Conservation (phyloP, 2,113 vertebrate species). For the Engraulis encrasicolus region DNA sequence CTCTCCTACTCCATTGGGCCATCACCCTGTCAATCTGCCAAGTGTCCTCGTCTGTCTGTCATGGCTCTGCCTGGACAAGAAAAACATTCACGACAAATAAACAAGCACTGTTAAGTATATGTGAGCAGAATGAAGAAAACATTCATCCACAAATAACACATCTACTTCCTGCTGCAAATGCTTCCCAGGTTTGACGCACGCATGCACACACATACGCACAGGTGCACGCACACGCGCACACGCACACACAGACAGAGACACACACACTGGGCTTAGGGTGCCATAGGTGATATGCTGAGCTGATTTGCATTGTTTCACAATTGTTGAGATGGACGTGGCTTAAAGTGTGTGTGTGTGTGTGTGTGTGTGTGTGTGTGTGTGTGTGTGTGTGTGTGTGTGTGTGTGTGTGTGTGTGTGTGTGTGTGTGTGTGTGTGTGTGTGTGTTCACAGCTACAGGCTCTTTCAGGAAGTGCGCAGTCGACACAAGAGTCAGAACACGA, state of each 20-base stretch:
- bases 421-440: not conserved
- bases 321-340: not conserved
- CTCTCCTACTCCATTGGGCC: no score
- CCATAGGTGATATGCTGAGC: not conserved
- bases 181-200: not conserved
- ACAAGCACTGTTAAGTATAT: no score
- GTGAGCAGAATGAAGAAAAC: not conserved
- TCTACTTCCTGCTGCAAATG: not conserved
- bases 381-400: not conserved
- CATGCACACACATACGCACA: not conserved
- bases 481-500: conserved; percentile 1
- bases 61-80: no score
- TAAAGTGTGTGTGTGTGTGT: not conserved
- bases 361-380: not conserved
- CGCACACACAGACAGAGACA: not conserved
- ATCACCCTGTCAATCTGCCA: conserved; percentile 10
- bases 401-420: not conserved
- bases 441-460: not conserved
- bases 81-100: no score
- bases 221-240: not conserved
- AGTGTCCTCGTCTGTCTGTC: not conserved
- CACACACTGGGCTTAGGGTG: not conserved
- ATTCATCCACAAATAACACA: not conserved
- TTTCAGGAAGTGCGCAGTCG: conserved; percentile 28
- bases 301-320: conserved; percentile 6